phyloP scores from a whole-genome alignment of 1,140 invertebrate species.

The Calliopsis andreniformis region DNA sequence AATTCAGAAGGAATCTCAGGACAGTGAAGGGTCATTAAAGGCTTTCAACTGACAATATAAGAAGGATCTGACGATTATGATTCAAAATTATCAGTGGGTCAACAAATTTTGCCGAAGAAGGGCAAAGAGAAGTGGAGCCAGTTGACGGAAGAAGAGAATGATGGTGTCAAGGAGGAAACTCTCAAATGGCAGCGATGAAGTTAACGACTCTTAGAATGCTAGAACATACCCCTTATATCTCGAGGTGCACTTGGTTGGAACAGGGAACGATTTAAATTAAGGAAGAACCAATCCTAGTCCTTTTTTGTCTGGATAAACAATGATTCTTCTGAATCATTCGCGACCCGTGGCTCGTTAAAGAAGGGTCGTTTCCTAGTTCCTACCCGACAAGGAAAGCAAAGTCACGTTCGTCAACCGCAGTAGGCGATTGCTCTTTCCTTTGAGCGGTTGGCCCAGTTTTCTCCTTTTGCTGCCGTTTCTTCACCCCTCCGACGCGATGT shows the following conservation, averaged over 20 bases:
- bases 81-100: slow-evolving; percentile 35
- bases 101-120: slow-evolving; percentile 40
- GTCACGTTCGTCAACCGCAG: slow-evolving; percentile 72
- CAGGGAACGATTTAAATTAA: slow-evolving; percentile 36
- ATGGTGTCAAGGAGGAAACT: neutral
- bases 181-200: slow-evolving; percentile 31
- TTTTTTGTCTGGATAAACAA: slow-evolving; percentile 34
- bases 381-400: slow-evolving; percentile 58
- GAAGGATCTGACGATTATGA: slow-evolving; percentile 1
- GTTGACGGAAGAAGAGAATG: slow-evolving; percentile 16
- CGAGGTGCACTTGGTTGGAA: slow-evolving; percentile 13
- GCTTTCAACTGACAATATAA: neutral
- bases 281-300: neutral
- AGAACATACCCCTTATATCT: neutral
- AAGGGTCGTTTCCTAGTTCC: slow-evolving; percentile 55
- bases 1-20: neutral
- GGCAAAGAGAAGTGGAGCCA: neutral
- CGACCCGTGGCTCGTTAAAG: slow-evolving; percentile 58
- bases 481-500: slow-evolving; percentile 31
- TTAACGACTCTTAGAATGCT: slow-evolving; percentile 25
- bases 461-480: slow-evolving; percentile 32
- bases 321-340: slow-evolving; percentile 47
- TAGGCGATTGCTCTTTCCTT: slow-evolving; percentile 67
- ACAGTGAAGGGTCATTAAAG: neutral
- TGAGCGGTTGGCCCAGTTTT: slow-evolving; percentile 62